Evolutionary conservation across 2,113 vertebrate species (phyloP), one percentile per base, ranked within the genome.

Genomic region (Pterophyllum scalare): DNA sequence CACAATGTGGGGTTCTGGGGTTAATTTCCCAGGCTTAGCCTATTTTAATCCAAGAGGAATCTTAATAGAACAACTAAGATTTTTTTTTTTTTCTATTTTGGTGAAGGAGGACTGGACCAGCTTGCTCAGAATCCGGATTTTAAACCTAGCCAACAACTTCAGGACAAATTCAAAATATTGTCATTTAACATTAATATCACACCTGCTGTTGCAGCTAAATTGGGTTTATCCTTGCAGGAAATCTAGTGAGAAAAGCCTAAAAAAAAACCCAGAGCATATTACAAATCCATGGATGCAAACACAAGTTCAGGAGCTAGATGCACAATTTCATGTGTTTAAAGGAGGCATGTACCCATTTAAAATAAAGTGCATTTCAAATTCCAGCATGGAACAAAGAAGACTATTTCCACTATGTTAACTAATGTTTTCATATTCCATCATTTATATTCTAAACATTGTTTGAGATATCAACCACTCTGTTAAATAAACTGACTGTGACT

Each of bases 361-460:
- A 22, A 26, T n/a, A 58, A 24, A 54, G 9, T 33, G 26, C 33
- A 58, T 35, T 67, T 77, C 28, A 43, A 13, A 77, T 77, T 62
- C 20, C 20, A 49, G 12, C 64, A 79, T 56, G 5, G 19, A 13
- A 6, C 28, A 75, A 13, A 72, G 28, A 54, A 31, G 28, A 59
- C 14, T 15, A 31, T 56, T 35, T 59, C 33, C 19, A n/a, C 15
- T 38, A 49, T 3, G 3, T 28, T 70, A 10, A 40, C 20, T 52
- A 17, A 79, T 72, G 9, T 54, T 22, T 77, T 35, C 52, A 22
- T 14, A 22, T 52, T 20, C 15, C 59, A 33, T 61, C n/a, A 79
- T 86, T 79, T 26, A 79, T 75, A 87, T 81, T 84, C 56, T 46
- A 54, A 70, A 67, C 79, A 81, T 20, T 59, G 61, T 81, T 77